Percentiles rank a stretch among this genome's conserved stretches.
phyloP scores from a whole-genome alignment of 1,140 invertebrate species.

The Ylistrum balloti region DNA sequence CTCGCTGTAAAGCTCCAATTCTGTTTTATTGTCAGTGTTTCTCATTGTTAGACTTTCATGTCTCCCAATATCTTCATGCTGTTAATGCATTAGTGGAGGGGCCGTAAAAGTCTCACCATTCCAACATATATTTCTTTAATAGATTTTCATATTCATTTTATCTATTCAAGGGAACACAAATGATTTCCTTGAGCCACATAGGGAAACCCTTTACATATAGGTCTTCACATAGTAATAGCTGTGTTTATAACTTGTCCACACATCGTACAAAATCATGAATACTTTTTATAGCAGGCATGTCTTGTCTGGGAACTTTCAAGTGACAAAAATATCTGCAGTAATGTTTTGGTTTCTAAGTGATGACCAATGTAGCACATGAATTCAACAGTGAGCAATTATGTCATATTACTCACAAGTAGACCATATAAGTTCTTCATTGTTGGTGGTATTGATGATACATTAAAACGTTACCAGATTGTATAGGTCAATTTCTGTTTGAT shows the following conservation, averaged over 20 bases:
- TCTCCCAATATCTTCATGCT: neutral
- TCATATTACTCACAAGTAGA: too few relatives aligned
- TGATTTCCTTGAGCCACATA: neutral
- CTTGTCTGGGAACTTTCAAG: slow-evolving; percentile 4
- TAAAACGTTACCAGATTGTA: too few relatives aligned
- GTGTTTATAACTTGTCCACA: neutral
- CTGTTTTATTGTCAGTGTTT: slow-evolving; percentile 25
- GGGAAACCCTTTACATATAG: neutral
- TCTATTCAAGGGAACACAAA: slow-evolving; percentile 38
- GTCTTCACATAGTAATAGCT: neutral
- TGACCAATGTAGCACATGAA: neutral
- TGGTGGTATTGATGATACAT: too few relatives aligned
- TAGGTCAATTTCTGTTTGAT: too few relatives aligned
- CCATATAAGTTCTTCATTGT: too few relatives aligned
- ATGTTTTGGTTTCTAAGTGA: neutral
- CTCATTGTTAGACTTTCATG: slow-evolving; percentile 21
- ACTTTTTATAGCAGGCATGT: slow-evolving; percentile 2
- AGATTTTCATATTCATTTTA: slow-evolving; percentile 40
- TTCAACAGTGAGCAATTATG: neutral
- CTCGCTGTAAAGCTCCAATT: slow-evolving; percentile 30
- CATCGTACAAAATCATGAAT: neutral
- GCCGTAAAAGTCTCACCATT: neutral
- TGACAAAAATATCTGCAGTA: neutral
- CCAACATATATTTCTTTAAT: slow-evolving; percentile 12
- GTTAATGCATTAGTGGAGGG: neutral